phyloP scores from a whole-genome alignment of 1,140 invertebrate species.

The Sycophila sp. region DNA sequence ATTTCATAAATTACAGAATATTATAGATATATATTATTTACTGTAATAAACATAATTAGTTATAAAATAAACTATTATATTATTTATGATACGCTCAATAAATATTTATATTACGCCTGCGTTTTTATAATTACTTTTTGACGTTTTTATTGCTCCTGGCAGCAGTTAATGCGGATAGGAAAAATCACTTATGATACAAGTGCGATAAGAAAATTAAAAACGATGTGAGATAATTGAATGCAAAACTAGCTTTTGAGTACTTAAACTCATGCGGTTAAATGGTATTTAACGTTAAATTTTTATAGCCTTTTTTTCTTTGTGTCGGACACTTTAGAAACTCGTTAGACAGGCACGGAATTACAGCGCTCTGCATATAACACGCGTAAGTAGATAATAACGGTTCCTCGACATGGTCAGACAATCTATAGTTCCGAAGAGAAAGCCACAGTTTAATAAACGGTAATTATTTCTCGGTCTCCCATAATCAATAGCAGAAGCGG shows the following conservation, averaged over 20 bases:
- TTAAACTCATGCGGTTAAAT: conserved; percentile 35
- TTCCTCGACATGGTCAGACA: conserved; percentile 37
- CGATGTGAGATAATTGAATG: conserved; percentile 37
- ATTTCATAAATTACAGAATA: too few relatives aligned
- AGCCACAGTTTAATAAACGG: conserved; percentile 38
- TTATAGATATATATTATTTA: too few relatives aligned
- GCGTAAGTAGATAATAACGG: conserved; percentile 40
- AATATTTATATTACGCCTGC: too few relatives aligned
- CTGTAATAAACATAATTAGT: too few relatives aligned
- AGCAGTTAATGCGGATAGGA: too few relatives aligned
- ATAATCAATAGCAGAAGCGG: conserved; percentile 39
- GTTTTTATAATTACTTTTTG: too few relatives aligned
- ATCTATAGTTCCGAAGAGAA: conserved; percentile 37
- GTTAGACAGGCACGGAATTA: conserved; percentile 38
- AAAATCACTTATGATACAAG: conserved; percentile 14
- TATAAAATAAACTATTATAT: too few relatives aligned
- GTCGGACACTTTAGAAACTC: conserved; percentile 37
- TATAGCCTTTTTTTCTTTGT: conserved; percentile 34
- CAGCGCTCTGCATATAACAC: conserved; percentile 37
- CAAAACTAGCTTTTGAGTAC: conserved; percentile 36
- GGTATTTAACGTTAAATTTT: conserved; percentile 37
- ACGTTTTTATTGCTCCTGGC: too few relatives aligned
- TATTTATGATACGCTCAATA: not conserved
- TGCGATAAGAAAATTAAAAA: conserved; percentile 36
- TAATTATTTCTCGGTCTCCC: conserved; percentile 38